These are phyloP conservation scores for Xenotilapia caudafasciata DNA, from an alignment of 2,113 vertebrate genomes.

Conservation along the genomic window DNA sequence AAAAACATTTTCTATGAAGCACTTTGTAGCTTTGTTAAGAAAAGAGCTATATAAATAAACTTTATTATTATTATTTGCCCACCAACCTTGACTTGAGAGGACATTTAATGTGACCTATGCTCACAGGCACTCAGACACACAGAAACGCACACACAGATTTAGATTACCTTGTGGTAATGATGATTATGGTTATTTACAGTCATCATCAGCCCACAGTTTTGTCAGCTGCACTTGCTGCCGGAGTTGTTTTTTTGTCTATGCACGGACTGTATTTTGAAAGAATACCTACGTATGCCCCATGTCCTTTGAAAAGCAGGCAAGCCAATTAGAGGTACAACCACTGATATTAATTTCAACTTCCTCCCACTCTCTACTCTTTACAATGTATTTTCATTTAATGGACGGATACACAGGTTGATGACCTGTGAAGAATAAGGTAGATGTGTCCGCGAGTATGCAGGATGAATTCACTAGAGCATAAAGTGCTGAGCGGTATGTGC, in stretches of 20 bases:
- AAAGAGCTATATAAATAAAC: neutral
- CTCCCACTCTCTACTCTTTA: neutral
- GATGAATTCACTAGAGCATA: constrained; percentile 47
- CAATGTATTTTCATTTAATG: constrained; percentile 55
- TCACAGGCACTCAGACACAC: neutral
- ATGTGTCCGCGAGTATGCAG: constrained; percentile 22
- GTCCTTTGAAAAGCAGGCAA: constrained; percentile 60
- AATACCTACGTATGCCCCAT: neutral
- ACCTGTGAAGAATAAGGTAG: constrained; percentile 45
- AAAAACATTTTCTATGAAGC: neutral
- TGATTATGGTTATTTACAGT: constrained; percentile 57
- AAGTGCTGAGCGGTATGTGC: neutral
- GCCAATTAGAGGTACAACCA: constrained; percentile 57
- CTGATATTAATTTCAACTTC: constrained; percentile 56
- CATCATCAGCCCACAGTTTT: constrained; percentile 30
- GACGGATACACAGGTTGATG: constrained; percentile 38
- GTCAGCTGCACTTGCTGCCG: constrained; percentile 22
- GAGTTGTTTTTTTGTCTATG: constrained; percentile 8
- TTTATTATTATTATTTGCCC: neutral
- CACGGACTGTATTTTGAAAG: neutral
- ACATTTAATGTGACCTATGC: constrained; percentile 49
- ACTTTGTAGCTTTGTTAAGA: neutral
- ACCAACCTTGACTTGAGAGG: constrained; percentile 48
- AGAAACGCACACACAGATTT: constrained; percentile 9
- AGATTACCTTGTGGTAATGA: constrained; percentile 50